Base-by-base conservation (phyloP, 2,888 invertebrate species). In the Cyclophora punctaria region DNA sequence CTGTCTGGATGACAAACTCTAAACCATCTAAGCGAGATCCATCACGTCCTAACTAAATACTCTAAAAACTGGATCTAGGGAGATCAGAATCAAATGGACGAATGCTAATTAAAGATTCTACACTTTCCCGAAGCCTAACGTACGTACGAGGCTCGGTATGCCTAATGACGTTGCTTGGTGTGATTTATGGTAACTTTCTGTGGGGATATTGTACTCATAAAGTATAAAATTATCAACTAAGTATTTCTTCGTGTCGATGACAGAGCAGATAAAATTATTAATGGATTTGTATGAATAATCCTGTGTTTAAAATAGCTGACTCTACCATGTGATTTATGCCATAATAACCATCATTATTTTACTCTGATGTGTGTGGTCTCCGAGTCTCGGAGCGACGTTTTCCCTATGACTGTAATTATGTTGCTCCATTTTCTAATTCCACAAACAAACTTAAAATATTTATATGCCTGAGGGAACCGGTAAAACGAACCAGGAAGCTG, bases 181-280 rank as follows among this genome's bases (percentile, higher is more conserved):
- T 77, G 73, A 73, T 78, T 74, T 73, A 75, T 70, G 71, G 71
- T 72, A 73, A 66, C 66, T 71, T 61, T 67, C 57, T 59, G 57
- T 66, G 62, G 66, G 61, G 63, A 59, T 62, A 62, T 62, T 57
- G 56, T 62, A 59, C 56, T 51, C 52, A 55, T 60, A 48, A 58
- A 61, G 59, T 56, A 61, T 61, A 53, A 61, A 61, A 61, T 59
- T 57, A 59, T 51, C 47, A 49, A 45, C 50, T 52, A 51, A 52
- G 48, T 49, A 55, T 61, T 52, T 52, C 47, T 55, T 50, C 57
- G 51, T 61, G 53, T 55, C 52, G 57, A 59, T 61, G 56, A 61
- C 59, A 53, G 49, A 51, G 48, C 56, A 53, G 57, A 61, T 61
- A 61, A 57, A 48, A 50, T 56, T 51, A 56, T 59, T 61, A 56